Evolutionary conservation across 1,140 invertebrate genomes (phyloP).

Genomic region (Musca vetustissima): DNA sequence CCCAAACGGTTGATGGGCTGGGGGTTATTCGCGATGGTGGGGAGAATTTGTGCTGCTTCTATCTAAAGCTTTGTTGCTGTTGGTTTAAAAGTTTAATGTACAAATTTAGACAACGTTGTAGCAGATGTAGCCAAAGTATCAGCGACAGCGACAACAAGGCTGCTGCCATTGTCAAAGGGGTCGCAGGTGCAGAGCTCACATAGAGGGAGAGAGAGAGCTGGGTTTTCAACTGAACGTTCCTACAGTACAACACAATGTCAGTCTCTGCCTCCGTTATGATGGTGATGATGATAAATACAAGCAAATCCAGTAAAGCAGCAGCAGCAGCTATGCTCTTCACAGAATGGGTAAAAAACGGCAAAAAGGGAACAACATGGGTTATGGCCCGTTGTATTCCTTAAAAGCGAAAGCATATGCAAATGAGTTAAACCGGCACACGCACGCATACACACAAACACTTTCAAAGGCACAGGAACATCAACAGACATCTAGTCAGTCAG

Average conservation of each 20-base stretch:
- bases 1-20: slow-evolving; percentile 5
- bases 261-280: no score
- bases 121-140: neutral
- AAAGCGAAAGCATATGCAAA: slow-evolving; percentile 55
- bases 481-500: no score
- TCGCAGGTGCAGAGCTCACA: slow-evolving; percentile 25
- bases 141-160: neutral
- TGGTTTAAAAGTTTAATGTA: slow-evolving; percentile 10
- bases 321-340: slow-evolving; percentile 28
- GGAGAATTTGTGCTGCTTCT: neutral
- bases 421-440: slow-evolving; percentile 31
- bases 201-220: no score
- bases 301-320: neutral
- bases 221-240: neutral
- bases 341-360: neutral
- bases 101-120: neutral
- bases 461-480: no score
- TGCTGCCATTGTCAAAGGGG: slow-evolving; percentile 21
- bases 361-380: neutral
- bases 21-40: neutral
- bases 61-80: no score
- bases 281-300: no score
- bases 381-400: slow-evolving; percentile 22
- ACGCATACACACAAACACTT: slow-evolving; percentile 12
- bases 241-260: neutral